Base-by-base conservation (phyloP, 2,113 vertebrate genomes). In the Helogale parvula region DNA sequence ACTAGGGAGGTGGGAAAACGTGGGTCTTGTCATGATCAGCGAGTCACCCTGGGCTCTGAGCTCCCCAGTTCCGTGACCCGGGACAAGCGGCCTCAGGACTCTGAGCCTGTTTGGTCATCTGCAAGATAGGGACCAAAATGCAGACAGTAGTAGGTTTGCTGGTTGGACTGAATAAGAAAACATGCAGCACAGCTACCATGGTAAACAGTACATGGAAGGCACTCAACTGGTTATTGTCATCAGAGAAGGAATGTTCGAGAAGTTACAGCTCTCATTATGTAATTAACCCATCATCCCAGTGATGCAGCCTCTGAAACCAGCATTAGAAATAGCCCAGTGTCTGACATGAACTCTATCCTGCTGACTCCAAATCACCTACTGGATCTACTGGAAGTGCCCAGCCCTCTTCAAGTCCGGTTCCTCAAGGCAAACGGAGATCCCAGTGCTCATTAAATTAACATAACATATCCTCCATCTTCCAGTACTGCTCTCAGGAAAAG, bases 1-100 rank as follows among this genome's bases (percentile, higher is more conserved):
- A 23, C 12, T 11, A 1, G 0, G 4, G 63, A 16, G 5, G n/a
- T 31, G 21, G 29, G 50, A 66, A 19, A 68, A 10, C 15, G 0
- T 0, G 25, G 27, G 17, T 68, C 74, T 54, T 35, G 27, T 27
- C 35, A n/a, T 1, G 3, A 60, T 21, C 8, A 63, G 63, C 35
- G 0, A 17, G 80, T 54, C 69, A 7, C 29, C 50, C 29, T 38
- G 63, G 29, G 21, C 29, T 29, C 83, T 69, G 38, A 33, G 3
- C 45, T 21, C 8, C 31, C 27, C n/a, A 7, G 35, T 29, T 82
- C 57, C 33, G 90, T 25, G 27, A 33, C 31, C 52, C 45, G 29
- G 14, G 65, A 57, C 21, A 27, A 35, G 52, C 4, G 16, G 38
- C 29, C 68, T 35, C 4, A 17, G 17, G n/a, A 29, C 50, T 68